phyloP scores from a whole-genome alignment of 53 echinoderm and acorn worm species.

The Holothuria scabra region DNA sequence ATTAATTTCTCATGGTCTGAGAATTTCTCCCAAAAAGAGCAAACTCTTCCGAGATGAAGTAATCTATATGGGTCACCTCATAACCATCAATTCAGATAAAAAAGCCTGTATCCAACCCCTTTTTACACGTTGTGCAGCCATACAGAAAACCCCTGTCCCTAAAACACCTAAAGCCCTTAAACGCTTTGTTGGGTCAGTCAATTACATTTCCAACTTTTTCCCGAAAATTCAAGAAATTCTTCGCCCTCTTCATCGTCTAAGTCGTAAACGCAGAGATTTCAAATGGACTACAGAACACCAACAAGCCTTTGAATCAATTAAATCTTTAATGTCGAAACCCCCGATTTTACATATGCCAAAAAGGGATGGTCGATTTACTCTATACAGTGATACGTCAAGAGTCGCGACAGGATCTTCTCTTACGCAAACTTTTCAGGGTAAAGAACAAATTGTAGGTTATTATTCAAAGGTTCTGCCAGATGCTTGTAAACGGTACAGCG shows the following conservation, averaged over 20 bases:
- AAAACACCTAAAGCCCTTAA: neutral
- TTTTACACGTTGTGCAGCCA: neutral
- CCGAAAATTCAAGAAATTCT: conserved; percentile 20
- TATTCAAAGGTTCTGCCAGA: conserved; percentile 29
- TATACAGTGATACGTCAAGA: conserved; percentile 43
- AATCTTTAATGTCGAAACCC: no score
- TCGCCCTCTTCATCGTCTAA: conserved; percentile 21
- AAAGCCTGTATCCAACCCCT: conserved; percentile 1
- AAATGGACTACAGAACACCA: no score
- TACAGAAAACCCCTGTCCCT: neutral
- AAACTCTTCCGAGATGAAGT: no score
- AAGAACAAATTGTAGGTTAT: conserved; percentile 5
- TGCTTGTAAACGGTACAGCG: conserved; percentile 15
- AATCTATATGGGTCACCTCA: no score
- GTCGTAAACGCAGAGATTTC: no score
- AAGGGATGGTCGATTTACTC: neutral
- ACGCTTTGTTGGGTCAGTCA: neutral
- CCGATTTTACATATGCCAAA: no score
- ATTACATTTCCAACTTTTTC: neutral
- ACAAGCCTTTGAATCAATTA: no score
- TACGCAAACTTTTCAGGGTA: conserved; percentile 9
- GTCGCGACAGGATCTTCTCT: conserved; percentile 34
- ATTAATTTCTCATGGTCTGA: neutral
- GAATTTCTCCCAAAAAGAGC: neutral
- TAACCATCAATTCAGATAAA: conserved; percentile 9